phyloP scores from a whole-genome alignment of 2,888 invertebrate genomes.

The Standfussiana lucernea region DNA sequence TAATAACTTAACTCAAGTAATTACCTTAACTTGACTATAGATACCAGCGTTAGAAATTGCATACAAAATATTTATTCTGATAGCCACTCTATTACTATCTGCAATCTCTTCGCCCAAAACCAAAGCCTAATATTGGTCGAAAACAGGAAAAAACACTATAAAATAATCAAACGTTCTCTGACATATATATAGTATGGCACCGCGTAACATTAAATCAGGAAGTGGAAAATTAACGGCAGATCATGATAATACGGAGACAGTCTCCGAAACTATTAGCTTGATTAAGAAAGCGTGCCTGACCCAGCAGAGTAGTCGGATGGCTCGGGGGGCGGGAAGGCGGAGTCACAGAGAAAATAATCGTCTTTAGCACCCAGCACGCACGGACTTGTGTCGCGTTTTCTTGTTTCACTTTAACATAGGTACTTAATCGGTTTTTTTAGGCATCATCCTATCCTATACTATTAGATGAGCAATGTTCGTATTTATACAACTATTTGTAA shows the following conservation, averaged over 20 bases:
- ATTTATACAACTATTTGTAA: background rate
- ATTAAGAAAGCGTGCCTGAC: conserved; percentile 66
- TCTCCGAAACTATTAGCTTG: conserved; percentile 61
- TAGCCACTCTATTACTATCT: background rate
- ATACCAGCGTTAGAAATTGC: no score
- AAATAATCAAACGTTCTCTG: background rate
- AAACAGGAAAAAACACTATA: background rate
- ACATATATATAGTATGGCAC: conserved; percentile 10
- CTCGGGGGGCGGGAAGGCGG: conserved; percentile 3
- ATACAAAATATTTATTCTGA: no score
- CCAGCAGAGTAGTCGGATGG: conserved; percentile 10
- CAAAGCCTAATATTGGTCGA: background rate
- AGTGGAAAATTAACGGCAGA: conserved; percentile 52
- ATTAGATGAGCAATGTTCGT: no score
- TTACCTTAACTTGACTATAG: no score
- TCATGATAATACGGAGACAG: conserved; percentile 47
- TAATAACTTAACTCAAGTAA: no score
- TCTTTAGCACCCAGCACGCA: conserved; percentile 16
- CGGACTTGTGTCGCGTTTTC: background rate
- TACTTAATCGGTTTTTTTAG: background rate
- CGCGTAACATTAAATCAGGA: conserved; percentile 31
- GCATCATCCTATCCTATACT: background rate
- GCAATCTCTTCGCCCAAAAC: background rate
- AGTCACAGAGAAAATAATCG: conserved; percentile 24
- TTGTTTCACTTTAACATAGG: background rate